Base-by-base conservation (phyloP, 2,797 vertebrate species). In the Siniperca scherzeri region DNA sequence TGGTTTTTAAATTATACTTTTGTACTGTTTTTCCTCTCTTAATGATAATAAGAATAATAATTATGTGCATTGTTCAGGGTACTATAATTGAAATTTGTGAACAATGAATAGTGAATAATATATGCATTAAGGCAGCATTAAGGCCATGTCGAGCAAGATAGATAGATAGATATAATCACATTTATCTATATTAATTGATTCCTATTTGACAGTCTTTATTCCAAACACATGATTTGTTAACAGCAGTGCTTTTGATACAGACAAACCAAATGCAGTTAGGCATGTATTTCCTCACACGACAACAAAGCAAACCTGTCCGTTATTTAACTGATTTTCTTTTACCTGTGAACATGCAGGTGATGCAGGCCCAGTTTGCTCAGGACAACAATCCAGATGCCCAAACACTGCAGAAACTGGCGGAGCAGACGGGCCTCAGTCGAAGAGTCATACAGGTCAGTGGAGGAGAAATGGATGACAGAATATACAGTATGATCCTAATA, bases 381-480 rank as follows among this genome's bases (percentile, higher is more conserved):
- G 98, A 98, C 95, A 98, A 98, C 93, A 99, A 98, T 80, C 98
- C 98, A 48, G 97, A 98, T 2, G 97, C 97, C 77, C 97, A 98
- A 82, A 98, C 97, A 0, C 96, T 98, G 77, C 98, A 99, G 93
- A 98, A 97, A 74, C 94, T 99, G 91, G 97, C 97, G 1, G 97
- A 99, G 93, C 97, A 98, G 92, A 99, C 98, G 36, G 98, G 98
- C 82, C 96, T 99, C 88, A 99, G 98, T 91, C 94, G 98, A 75
- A 96, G 98, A 76, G 98, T 99, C 83, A 99, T 99, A 94, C 98
- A 99, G 98, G 98, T 99, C 82, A 96, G 90, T 73, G 22, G 52
- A 10, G 19, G 50, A 36, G n/a, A 60, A 52, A 75, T 8, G 12
- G 12, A 60, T 57, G 74, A 46, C 64, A 72, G 14, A 25, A 69